Conservation (phyloP, 2,113 vertebrate genomes). For the Galemys pyrenaicus region DNA sequence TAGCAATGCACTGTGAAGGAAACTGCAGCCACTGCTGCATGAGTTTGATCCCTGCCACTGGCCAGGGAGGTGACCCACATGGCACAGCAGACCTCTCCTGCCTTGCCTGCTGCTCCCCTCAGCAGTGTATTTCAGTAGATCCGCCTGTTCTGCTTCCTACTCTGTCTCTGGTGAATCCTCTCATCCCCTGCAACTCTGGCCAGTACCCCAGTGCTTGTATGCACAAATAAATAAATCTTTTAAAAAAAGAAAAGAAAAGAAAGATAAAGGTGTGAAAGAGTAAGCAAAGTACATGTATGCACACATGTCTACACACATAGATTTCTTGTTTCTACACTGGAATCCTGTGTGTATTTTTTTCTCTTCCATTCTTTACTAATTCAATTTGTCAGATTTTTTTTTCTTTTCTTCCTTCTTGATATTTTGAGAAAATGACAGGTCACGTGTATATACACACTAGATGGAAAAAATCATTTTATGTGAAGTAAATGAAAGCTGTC, state of each 20-base stretch:
- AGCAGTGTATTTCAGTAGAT: no score
- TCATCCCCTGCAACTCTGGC: no score
- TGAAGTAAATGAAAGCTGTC: background rate
- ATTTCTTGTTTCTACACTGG: background rate
- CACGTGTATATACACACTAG: background rate
- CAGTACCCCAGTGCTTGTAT: no score
- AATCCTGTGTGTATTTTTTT: background rate
- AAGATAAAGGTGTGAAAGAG: background rate
- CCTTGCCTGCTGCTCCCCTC: no score
- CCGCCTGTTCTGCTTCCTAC: no score
- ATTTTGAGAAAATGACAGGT: background rate
- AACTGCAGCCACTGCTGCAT: no score
- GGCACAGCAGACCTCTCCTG: no score
- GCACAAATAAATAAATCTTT: no score
- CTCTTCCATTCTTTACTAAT: background rate
- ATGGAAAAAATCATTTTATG: background rate
- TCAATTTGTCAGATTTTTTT: background rate
- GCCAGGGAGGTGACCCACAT: no score
- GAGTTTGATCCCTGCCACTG: no score
- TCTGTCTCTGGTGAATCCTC: no score
- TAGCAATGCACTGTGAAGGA: no score
- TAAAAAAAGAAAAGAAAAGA: background rate
- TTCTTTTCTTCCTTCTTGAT: background rate
- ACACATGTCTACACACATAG: background rate
- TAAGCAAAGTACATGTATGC: background rate